Evolutionary conservation across 2,888 invertebrate species (phyloP).

Genomic region (Falcaria lacertinaria): DNA sequence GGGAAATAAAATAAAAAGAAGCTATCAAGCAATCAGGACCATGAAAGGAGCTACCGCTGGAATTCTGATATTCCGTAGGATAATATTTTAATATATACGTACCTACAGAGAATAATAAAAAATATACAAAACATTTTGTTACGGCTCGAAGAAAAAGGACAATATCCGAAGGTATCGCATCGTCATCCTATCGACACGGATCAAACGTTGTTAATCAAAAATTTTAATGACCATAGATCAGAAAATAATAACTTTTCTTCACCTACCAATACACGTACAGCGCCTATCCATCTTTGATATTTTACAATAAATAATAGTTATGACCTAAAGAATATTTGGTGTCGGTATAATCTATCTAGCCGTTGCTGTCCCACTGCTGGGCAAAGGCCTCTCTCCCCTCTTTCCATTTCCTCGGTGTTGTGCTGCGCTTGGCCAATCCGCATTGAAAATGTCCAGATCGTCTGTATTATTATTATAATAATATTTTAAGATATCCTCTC

Average conservation of each 20-base stretch:
- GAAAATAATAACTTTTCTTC: conserved; percentile 76
- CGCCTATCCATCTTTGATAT: conserved; percentile 41
- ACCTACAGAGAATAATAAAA: conserved; percentile 51
- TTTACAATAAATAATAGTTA: conserved; percentile 14
- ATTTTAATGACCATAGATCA: conserved; percentile 79
- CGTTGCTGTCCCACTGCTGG: no score
- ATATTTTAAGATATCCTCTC: no score
- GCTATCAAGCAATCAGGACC: conserved; percentile 15
- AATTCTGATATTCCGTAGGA: conserved; percentile 51
- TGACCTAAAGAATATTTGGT: no score
- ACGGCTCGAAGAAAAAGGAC: conserved; percentile 68
- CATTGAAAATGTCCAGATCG: no score
- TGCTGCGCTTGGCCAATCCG: no score
- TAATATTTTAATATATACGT: conserved; percentile 57
- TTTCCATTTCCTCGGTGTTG: no score
- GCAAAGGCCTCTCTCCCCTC: no score
- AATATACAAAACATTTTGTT: conserved; percentile 69
- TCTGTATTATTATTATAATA: no score
- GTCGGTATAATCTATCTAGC: no score
- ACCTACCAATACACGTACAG: conserved; percentile 45
- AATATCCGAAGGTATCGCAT: conserved; percentile 56
- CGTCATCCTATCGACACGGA: conserved; percentile 76
- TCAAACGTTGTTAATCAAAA: conserved; percentile 78
- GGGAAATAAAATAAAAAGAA: conserved; percentile 24
- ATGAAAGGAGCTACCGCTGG: conserved; percentile 36